Base-by-base conservation (phyloP, 2,797 vertebrate species). In the Schizopygopsis malacanthus region DNA sequence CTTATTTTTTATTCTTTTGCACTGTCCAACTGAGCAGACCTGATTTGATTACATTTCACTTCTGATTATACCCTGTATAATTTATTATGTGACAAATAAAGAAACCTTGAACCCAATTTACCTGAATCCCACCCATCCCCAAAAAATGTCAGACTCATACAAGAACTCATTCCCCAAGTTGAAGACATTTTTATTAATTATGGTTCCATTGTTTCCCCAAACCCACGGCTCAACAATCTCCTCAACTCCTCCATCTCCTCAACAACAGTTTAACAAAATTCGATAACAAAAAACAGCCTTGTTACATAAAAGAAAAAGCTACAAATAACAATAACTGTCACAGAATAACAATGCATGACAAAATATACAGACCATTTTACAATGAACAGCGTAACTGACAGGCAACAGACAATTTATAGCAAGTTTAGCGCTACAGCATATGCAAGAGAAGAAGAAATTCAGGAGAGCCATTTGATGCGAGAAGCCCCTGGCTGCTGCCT, bases 371-470 rank as follows among this genome's bases (percentile, higher is more conserved):
- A 71, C 11, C 12, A 71, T 71, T 61, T 61, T 25, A 61, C 69
- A 71, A n/a, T 43, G 4, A 71, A 43, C 18, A 61, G 5, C n/a
- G 12, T 70, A 22, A 22, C 39, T 22, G 69, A n/a, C 69, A 41
- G 67, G 2, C 10, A 16, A 28, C 12, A 41, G 33, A 39, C 16
- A 18, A 12, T 28, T 7, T 52, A 20, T 1, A 41, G n/a, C 12
- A 78, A 5, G 33, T 9, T 37, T 43, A 3, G 22, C 13, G 47
- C 47, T 28, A 37, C 56, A 67, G 20, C 80, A 54, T 0, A 33
- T 41, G 15, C 8, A 6, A 82, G 37, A 12, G 50, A 82, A 71
- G 50, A 82, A 82, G 65, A 71, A 3, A 56, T 82, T 56, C 50
- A 18, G 39, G 39, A 41, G 6, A 6, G 39, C 39, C 33, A 33